Evolutionary conservation across 2,888 invertebrate species (phyloP), one percentile per base, ranked within the genome.

Genomic region (Volucella inflata): DNA sequence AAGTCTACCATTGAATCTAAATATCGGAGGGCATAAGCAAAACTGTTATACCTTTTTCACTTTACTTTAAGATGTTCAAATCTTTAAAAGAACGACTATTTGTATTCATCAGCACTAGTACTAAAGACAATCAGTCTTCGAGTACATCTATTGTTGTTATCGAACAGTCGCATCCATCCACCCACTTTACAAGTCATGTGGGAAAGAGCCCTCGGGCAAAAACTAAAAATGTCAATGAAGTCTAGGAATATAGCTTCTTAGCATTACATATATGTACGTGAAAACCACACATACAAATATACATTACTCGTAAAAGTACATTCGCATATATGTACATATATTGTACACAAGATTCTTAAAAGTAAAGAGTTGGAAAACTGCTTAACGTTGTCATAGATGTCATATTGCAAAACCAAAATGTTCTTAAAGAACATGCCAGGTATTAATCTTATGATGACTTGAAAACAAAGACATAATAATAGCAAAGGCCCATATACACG

Each of bases 161-260:
- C 59, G 76, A 81, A 76, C 62, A 70, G 57, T 59, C 53, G 60
- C 65, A 67, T 67, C 59, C 59, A 50, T 30, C 30, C 51, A 75
- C 12, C 64, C 80, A 81, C 81, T 76, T 40, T 12, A 71, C 46
- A 71, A 81, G 81, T 81, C 76, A 81, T 76, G 75, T 75, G 75
- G 64, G 40, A 46, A 76, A 53, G 46, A 76, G 59, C 17, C 64
- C 46, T 70, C 64, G 71, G 75, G 81, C 64, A 81, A 70, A 60
- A 71, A 40, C 36, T 75, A 30, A 30, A 59, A 64, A 70, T 55
- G 77, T 70, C 77, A 71, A 75, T 71, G 81, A 68, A 76, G 42
- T 75, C 55, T 59, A 16, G 17, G 9, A 38, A 40, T 38, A 62
- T 60, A 50, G 42, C 17, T 16, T 14, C 14, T 36, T 57, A 65